Base-by-base conservation (phyloP, 2,888 invertebrate species). In the Salpingus planirostris region DNA sequence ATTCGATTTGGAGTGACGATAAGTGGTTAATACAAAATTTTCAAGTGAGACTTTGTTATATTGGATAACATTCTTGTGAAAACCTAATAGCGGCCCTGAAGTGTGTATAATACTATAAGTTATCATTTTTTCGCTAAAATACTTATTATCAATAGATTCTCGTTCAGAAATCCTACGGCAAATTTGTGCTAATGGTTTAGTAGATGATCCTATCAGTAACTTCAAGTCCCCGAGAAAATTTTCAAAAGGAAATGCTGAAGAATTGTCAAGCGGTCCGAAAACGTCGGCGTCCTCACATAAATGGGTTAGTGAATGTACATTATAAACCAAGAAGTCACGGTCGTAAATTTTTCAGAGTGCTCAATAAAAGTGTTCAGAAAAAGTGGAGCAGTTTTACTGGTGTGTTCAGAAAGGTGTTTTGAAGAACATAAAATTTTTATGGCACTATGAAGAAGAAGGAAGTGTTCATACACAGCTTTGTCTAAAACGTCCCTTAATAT, bases 301-400 rank as follows among this genome's bases (percentile, higher is more conserved):
- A 33, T 43, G 40, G 13, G 32, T 21, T 25, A 40, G 27, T 24
- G 11, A 27, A 35, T 43, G 43, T 15, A 40, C 31, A 27, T 43
- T 40, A 31, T 42, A 42, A 32, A 41, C 34, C 21, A 32, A 42
- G 22, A 38, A 36, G 18, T 42, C 33, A 15, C 14, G 3, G n/a
- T 29, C 36, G 30, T 40, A 38, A 37, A 8, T 18, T 12, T 13
- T 21, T 14, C 21, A 27, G 25, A 30, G 33, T 39, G 31, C 15
- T 36, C 15, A n/a, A 39, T 33, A 39, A 36, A 42, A 12, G 21
- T 31, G 15, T 23, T 31, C 24, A 40, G 33, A 13, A 34, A 24
- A 24, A 30, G 24, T 28, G 28, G 31, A 29, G 36, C 36, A n/a
- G 15, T 15, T 21, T 24, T 14, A 22, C 31, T 18, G 29, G 14